A percentile compares a stretch with the other conserved stretches of the same genome.
Evolutionary conservation across 1,140 invertebrate genomes (phyloP).

Genomic region (Himalopsyche phryganea): DNA sequence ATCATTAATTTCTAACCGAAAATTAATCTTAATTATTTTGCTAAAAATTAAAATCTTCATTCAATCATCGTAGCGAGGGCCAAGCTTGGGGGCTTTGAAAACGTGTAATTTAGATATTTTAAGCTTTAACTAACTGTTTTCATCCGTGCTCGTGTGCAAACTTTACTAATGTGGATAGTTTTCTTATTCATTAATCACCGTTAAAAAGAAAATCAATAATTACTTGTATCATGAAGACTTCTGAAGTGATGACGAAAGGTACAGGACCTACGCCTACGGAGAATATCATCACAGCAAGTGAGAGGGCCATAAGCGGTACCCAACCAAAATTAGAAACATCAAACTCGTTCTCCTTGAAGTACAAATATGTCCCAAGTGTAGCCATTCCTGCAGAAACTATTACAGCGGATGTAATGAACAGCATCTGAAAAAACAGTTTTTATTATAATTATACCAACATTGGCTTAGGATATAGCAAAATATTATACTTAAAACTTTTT

Average conservation of each 20-base stretch:
- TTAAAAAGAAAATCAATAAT: too few species aligned
- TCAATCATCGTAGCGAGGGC: too few species aligned
- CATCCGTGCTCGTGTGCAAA: too few species aligned
- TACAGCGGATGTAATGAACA: background rate
- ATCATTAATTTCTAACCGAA: too few species aligned
- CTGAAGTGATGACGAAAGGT: conserved; percentile 61
- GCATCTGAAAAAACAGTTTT: conserved; percentile 5
- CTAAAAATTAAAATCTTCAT: too few species aligned
- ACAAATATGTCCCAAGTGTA: conserved; percentile 2
- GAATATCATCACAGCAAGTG: conserved; percentile 55
- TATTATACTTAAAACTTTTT: background rate
- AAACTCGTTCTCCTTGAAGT: conserved; percentile 1
- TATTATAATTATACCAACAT: background rate
- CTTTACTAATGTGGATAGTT: too few species aligned
- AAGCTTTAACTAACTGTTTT: too few species aligned
- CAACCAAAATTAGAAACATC: conserved; percentile 34
- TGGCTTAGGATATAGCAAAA: background rate
- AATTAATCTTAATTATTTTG: too few species aligned
- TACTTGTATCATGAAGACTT: conserved; percentile 57
- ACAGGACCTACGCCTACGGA: conserved; percentile 50
- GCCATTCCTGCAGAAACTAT: conserved; percentile 1
- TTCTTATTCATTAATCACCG: too few species aligned
- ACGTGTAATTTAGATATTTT: too few species aligned
- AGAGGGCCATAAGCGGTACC: conserved; percentile 54
- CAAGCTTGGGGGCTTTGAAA: too few species aligned